Evolutionary conservation across 2,888 invertebrate species (phyloP).

Genomic region (Epsilonema sp.): DNA sequence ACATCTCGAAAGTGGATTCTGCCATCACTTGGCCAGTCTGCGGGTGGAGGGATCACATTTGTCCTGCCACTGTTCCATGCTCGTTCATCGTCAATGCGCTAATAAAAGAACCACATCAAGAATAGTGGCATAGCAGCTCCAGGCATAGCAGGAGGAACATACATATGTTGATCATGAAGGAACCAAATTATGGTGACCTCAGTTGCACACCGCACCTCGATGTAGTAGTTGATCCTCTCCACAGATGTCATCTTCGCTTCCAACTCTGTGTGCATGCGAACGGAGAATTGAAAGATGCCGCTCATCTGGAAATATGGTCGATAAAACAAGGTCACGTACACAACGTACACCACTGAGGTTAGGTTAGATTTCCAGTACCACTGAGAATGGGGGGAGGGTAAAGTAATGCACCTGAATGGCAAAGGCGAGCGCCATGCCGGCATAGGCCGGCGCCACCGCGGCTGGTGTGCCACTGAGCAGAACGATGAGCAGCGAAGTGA

Average conservation of each 20-base stretch:
- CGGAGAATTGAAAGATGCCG: slow-evolving; percentile 42
- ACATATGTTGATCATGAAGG: background rate
- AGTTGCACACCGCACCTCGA: slow-evolving; percentile 20
- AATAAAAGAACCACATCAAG: slow-evolving; percentile 6
- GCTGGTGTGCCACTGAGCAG: slow-evolving; percentile 31
- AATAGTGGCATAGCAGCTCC: slow-evolving; percentile 1
- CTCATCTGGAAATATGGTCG: slow-evolving; percentile 36
- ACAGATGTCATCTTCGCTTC: slow-evolving; percentile 44
- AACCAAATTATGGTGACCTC: slow-evolving; percentile 16
- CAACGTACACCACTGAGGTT: too few species aligned
- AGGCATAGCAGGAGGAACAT: slow-evolving; percentile 1
- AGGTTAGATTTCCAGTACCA: too few species aligned
- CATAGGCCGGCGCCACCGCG: slow-evolving; percentile 37
- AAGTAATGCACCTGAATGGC: slow-evolving; percentile 34
- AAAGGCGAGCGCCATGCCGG: slow-evolving; percentile 44
- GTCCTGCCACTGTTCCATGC: slow-evolving; percentile 12
- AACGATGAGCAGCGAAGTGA: slow-evolving; percentile 38
- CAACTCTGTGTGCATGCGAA: slow-evolving; percentile 77
- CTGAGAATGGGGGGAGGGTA: background rate
- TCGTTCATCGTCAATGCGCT: slow-evolving; percentile 20
- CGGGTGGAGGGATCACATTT: slow-evolving; percentile 13
- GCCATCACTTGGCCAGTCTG: slow-evolving; percentile 38
- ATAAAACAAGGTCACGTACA: too few species aligned
- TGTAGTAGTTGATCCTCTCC: slow-evolving; percentile 25
- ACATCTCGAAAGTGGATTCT: slow-evolving; percentile 38